Base-by-base conservation (phyloP, 2,888 invertebrate species). In the Drosophila austrosaltans region DNA sequence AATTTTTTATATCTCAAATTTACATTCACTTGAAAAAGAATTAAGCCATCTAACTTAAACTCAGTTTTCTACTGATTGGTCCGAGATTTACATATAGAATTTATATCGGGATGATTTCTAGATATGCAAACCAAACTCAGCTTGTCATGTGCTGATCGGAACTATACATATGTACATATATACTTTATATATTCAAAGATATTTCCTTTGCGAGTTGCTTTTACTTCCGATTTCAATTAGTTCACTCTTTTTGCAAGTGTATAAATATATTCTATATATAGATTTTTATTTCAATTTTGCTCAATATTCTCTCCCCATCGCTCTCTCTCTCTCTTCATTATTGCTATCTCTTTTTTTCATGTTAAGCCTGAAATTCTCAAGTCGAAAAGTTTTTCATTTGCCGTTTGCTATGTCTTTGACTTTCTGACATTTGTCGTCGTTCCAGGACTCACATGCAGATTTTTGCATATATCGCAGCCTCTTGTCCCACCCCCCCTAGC, bases 341-440 rank as follows among this genome's bases (percentile, higher is more conserved):
- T 63, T 61, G 32, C 8, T 16, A 28, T 22, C 40, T 16, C 48
- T 32, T 28, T 69, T 16, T 16, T 12, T 0, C 10, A 10, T 6
- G 8, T 66, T 8, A 36, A 7, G 36, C 7, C 36, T 36, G 36
- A 36, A 36, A 36, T 53, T 58, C 32, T 53, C 3, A 20, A 20
- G 53, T 22, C 16, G 36, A 71, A 82, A 86, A 68, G 67, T 86
- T 81, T 76, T 3, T 22, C 48, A 48, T 16, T 48, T 48, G 25
- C 25, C 48, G 48, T 60, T 40, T 66, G 53, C 58, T 59, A 56
- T 65, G 57, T 61, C 67, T 78, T 81, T 72, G 82, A 82, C 88
- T 82, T 82, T 78, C 65, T 87, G 88, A 87, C 86, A 87, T 82
- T 82, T 82, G 86, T 79, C 75, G 67, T 63, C 69, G 16, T 48